Base-by-base conservation (phyloP, 92 coral and sea anemone species). In the Heliopora coerulea region DNA sequence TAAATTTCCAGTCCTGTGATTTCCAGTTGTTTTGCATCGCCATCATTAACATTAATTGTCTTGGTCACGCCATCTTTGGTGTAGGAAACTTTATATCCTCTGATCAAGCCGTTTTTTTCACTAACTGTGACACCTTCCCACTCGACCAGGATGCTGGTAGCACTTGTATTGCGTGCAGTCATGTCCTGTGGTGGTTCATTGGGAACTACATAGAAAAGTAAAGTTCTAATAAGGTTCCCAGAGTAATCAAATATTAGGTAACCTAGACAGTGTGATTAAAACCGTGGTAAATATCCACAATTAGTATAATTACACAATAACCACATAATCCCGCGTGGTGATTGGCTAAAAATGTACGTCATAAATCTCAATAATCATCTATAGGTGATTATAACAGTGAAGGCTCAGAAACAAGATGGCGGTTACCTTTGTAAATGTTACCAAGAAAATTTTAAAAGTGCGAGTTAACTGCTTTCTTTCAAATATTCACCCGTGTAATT, bases 71-170 rank as follows among this genome's bases (percentile, higher is more conserved):
- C 66, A n/a, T 32, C 49, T 0, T 4, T 63, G 40, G 49, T 27
- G 60, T 68, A 75, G 19, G 79, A 21, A 5, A 89, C 64, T 67
- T 73, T 86, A 73, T 80, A 89, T 3, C 96, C 88, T 34, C 49
- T 62, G 21, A 89, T 86, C 46, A 89, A 56, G 1, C 96, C 96
- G 67, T 89, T 83, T 77, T 34, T 74, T 64, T 84, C 85, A 19
- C 83, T 88, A 20, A 67, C 54, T n/a, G 74, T 82, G 5, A 89
- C 91, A 29, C 80, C 81, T 25, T 73, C 48, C 92, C 92, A 88
- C 31, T 44, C 49, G 49, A 82, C 76, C 50, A 68, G 62, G 23
- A 88, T 74, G 29, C 82, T 72, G 40, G 86, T 62, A 3, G 92
- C 80, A 37, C 68, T 72, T 49, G 89, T 72, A 1, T 76, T 70